A percentile compares a stretch with the other conserved stretches of the same genome.
Conservation (phyloP, 2,113 vertebrate species). For the Ascaphus truei region DNA sequence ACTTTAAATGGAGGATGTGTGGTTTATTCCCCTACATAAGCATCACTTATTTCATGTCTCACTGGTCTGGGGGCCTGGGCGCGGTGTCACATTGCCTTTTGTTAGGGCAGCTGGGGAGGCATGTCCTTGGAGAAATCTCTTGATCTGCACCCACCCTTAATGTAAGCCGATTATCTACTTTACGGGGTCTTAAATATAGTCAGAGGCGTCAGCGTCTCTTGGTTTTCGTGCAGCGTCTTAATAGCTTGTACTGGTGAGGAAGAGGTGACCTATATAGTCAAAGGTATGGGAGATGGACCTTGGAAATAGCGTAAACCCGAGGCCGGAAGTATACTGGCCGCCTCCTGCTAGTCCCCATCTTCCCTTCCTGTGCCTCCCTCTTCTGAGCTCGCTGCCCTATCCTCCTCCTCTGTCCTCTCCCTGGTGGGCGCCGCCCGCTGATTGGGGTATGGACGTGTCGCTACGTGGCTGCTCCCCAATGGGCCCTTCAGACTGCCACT, state of each 20-base stretch:
- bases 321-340: neutral
- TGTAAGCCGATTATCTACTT: conserved; percentile 26
- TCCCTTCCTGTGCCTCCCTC: conserved; percentile 9
- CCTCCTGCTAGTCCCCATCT: neutral
- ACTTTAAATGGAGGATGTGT: no score
- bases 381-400: no score
- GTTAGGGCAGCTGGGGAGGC: neutral
- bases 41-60: no score
- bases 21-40: no score
- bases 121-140: conserved; percentile 12
- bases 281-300: neutral
- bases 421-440: conserved; percentile 25
- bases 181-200: neutral
- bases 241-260: no score
- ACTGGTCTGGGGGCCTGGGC: neutral
- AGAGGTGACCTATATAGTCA: conserved; percentile 33
- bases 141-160: conserved; percentile 11
- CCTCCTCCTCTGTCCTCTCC: neutral
- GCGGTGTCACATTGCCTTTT: neutral
- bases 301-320: neutral
- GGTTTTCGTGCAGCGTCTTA: no score
- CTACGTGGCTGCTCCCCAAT: conserved; percentile 28
- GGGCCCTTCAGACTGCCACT: neutral
- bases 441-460: neutral
- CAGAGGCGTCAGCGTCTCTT: neutral